Base-by-base conservation (phyloP, 1,140 invertebrate genomes). In the Oscheius sp. region DNA sequence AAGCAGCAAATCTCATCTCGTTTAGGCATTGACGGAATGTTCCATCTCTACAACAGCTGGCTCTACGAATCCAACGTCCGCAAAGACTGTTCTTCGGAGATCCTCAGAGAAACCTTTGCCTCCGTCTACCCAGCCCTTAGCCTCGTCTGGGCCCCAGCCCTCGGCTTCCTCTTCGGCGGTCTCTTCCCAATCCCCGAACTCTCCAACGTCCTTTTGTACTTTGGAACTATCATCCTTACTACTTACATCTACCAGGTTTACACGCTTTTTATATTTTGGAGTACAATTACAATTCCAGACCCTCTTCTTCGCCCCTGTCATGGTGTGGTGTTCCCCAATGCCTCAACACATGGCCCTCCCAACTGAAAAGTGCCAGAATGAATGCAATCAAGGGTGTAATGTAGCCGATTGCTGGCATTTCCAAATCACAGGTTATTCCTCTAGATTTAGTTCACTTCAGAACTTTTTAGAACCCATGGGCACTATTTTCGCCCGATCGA, bases 1-100 rank as follows among this genome's bases (percentile, higher is more conserved):
- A 45, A 45, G 23, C 18, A 45, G 23, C 23, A 45, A 45, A 18
- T 45, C 18, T 45, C 18, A 59, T 15, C 13, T 15, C 13, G 23
- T 59, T 23, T 59, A 59, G 61, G 61, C 18, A 10, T 63, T 4
- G 61, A 63, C 35, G 61, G 32, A 26, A 63, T 63, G 32, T 32
- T 63, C 32, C 32, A 36, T 34, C 61, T 63, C 15, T 63, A 63
- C 61, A 63, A 34, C 35, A 63, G 32, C n/a, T 63, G 61, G 61
- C 36, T 63, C 32, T 34, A 36, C 32, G 61, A 63, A 32, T 36
- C 61, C 10, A 63, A 63, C 1, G 20, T 63, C 28, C 31, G 36
- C 31, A 63, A 38, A 1, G 61, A 63, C 26, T 13, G 26, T 0
- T n/a, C 7, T 10, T 63, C 61, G 15, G 61, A 63, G 36, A 63